Evolutionary conservation across 2,797 vertebrate genomes (phyloP).

Genomic region (Neopelma chrysocephalum): DNA sequence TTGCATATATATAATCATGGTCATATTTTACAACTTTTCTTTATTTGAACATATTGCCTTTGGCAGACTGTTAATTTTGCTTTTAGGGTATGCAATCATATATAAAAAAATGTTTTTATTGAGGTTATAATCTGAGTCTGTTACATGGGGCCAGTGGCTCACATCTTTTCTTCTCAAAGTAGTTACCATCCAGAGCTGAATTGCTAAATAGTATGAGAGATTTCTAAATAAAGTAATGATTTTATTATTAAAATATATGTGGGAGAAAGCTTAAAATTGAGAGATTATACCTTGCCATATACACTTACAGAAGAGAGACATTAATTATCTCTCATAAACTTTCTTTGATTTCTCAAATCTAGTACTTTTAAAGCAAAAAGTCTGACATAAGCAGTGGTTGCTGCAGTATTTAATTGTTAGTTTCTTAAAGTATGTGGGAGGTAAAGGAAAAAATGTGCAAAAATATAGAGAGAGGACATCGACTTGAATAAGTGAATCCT

Average conservation of each 20-base stretch:
- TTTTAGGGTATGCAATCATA: conserved; percentile 23
- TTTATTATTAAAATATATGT: background rate
- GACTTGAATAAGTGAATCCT: background rate
- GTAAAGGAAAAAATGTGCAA: background rate
- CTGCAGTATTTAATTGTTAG: background rate
- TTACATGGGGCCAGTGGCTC: background rate
- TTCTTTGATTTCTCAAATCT: background rate
- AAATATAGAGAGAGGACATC: background rate
- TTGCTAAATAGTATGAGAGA: background rate
- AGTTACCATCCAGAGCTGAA: background rate
- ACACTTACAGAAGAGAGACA: background rate
- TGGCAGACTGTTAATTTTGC: conserved; percentile 35
- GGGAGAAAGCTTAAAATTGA: background rate
- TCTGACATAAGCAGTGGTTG: background rate
- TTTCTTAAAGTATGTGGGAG: background rate
- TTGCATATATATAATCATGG: conserved; percentile 1
- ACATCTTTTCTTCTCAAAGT: background rate
- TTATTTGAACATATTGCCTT: conserved; percentile 1
- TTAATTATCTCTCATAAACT: background rate
- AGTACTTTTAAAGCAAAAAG: background rate
- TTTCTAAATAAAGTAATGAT: background rate
- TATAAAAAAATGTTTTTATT: conserved; percentile 12
- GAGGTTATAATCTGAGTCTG: background rate
- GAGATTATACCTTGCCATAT: background rate
- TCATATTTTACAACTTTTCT: conserved; percentile 10